These are phyloP conservation scores for Ammodytes marinus DNA, from an alignment of 2,113 vertebrate species.

Conservation along the genomic window DNA sequence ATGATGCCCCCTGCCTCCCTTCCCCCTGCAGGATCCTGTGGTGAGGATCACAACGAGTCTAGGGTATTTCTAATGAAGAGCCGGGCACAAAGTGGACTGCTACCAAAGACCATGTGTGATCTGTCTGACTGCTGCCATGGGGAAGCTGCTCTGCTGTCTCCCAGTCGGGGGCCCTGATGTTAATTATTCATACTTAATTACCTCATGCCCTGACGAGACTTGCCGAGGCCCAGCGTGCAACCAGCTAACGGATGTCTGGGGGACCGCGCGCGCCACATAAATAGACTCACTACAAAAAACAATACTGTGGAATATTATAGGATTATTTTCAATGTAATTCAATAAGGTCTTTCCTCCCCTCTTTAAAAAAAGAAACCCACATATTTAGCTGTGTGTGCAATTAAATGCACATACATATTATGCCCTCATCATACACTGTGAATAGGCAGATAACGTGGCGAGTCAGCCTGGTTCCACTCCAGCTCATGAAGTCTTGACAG, in stretches of 20 bases:
- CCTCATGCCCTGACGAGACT: constrained; percentile 76
- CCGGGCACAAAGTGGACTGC: constrained; percentile 67
- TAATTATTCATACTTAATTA: constrained; percentile 90
- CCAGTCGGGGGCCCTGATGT: constrained; percentile 75
- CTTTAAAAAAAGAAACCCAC: constrained; percentile 4
- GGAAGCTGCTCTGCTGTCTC: constrained; percentile 76
- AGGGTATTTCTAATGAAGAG: constrained; percentile 80
- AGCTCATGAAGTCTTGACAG: constrained; percentile 49
- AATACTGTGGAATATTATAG: constrained; percentile 36
- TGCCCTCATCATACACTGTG: constrained; percentile 7
- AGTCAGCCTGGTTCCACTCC: constrained; percentile 38
- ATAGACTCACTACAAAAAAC: constrained; percentile 35
- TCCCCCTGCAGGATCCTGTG: constrained; percentile 59
- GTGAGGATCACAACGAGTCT: constrained; percentile 73
- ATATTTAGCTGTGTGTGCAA: constrained; percentile 29
- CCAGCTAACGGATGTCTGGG: constrained; percentile 73
- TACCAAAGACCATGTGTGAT: constrained; percentile 75
- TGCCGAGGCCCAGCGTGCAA: constrained; percentile 68
- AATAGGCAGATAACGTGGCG: constrained; percentile 22
- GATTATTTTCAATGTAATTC: constrained; percentile 22
- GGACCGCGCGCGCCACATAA: constrained; percentile 40
- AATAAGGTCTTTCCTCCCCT: background rate
- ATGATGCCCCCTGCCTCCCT: constrained; percentile 48
- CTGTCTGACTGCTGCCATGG: constrained; percentile 77
- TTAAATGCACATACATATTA: constrained; percentile 39